Base-by-base conservation (phyloP, 2,888 invertebrate species). In the Limnephilus rhombicus region DNA sequence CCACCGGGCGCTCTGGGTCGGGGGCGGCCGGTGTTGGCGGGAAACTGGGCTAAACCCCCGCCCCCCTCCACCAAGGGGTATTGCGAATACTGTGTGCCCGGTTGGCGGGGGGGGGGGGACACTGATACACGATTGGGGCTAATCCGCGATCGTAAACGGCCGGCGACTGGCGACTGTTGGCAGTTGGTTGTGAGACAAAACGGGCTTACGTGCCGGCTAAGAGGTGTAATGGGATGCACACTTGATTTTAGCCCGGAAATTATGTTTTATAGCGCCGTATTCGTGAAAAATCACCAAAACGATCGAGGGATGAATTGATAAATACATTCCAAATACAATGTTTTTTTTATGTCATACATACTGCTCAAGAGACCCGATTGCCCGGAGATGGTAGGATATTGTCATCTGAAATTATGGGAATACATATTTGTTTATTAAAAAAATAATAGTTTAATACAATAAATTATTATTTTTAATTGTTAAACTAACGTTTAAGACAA, bases 81-180 rank as follows among this genome's bases (percentile, higher is more conserved):
- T 37, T 37, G 37, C 37, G 7, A 37, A 31, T 15, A 24, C 83
- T 83, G 18, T 7, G 37, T 34, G 24, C 83, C 49, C 49, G 15
- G 49, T 15, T 49, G 15, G 45, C 0, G 45, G 15, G 31, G 31
- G 18, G 5, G 15, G 83, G 24, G 34, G 9, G 5, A 7, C 24
- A 7, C 24, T 68, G 68, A 68, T 83, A 37, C 41, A 37, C 83
- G 83, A 83, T 37, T 83, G 37, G 37, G 37, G 83, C 83, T 83
- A 83, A 83, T 83, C 37, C 83, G 83, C 83, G 83, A 83, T 83
- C 83, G 24, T 68, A 83, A 83, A 41, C 37, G 83, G 37, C 83
- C 83, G 37, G 83, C 24, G 34, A n/a, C 68, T 83, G 37, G 83
- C 24, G 34, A n/a, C 68, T 37, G 37, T n/a, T 41, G 83, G 83